phyloP scores from a whole-genome alignment of 2,888 invertebrate species.

The Tinea trinotella region DNA sequence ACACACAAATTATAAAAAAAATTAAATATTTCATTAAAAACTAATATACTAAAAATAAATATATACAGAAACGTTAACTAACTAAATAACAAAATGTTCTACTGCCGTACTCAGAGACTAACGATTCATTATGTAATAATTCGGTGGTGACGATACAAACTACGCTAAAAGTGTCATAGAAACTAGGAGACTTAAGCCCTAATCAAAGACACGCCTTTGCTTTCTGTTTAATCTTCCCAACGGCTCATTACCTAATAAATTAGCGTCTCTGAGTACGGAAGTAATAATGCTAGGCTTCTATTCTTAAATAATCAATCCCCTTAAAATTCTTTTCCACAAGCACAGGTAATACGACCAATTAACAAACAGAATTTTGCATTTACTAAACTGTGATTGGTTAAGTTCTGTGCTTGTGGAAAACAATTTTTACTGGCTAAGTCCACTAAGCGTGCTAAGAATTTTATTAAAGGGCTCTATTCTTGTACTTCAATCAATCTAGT shows the following conservation, averaged over 20 bases:
- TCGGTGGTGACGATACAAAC: no score
- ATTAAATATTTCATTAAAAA: conserved; percentile 42
- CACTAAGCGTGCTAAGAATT: background rate
- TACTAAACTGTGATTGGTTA: background rate
- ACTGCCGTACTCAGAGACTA: no score
- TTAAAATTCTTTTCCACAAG: background rate
- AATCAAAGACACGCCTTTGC: no score
- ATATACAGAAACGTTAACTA: conserved; percentile 70
- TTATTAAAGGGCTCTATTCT: background rate
- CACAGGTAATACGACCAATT: background rate
- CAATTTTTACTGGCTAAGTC: conserved; percentile 4
- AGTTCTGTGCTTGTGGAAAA: background rate
- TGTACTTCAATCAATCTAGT: background rate
- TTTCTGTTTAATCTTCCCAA: no score
- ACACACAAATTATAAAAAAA: conserved; percentile 70
- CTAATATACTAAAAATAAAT: conserved; percentile 63
- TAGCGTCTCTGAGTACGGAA: no score
- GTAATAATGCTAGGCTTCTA: no score
- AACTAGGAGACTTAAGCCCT: no score
- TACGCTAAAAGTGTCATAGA: no score
- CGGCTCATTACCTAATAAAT: no score
- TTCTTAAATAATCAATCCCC: background rate
- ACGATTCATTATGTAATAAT: no score
- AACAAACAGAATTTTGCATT: background rate
- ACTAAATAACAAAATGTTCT: conserved; percentile 73